Base-by-base conservation (phyloP, 2,888 invertebrate genomes). In the Escarpia spicata region DNA sequence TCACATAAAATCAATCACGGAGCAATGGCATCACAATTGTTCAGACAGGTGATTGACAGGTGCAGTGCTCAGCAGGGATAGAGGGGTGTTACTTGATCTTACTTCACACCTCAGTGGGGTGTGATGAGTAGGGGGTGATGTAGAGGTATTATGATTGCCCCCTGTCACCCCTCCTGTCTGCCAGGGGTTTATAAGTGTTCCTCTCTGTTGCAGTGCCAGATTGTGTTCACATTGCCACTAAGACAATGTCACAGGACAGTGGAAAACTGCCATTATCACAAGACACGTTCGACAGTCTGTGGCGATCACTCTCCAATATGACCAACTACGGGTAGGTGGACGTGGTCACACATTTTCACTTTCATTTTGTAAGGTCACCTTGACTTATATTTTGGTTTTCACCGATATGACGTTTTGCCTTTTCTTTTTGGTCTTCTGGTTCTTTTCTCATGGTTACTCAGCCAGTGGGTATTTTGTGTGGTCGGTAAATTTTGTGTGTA, bases 211-310 rank as follows among this genome's bases (percentile, higher is more conserved):
- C 92, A 43, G 45, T n/a, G 52, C 43, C 45, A 90, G 31, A 31
- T 58, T 91, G 58, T 37, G 26, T 91, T 91, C 19, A 12, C 91
- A 92, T 90, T 91, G 90, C 91, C 92, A 90, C 43, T 31, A 90
- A 92, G 31, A 92, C 92, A 37, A 93, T 93, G 93, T 93, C 93
- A 3, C 93, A 93, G 52, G 93, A 92, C 90, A 89, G 60, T 19
- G 31, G 12, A 43, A 92, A 94, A 91, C 94, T 94, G 43, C 95
- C 95, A 31, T 94, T 95, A 95, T 95, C 95, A 4, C 95, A 95
- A 92, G 95, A 96, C 37, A 95, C 95, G 31, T 95, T 95, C 93
- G 95, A 95, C 9, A 94, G 94, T 75, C 93, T 95, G 3, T 96
- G 95, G 95, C 75, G 75, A 93, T 95, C 31, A 94, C 94, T 9